These are phyloP conservation scores for Otus sunia DNA, from an alignment of 2,113 vertebrate species.

Conservation along the genomic window DNA sequence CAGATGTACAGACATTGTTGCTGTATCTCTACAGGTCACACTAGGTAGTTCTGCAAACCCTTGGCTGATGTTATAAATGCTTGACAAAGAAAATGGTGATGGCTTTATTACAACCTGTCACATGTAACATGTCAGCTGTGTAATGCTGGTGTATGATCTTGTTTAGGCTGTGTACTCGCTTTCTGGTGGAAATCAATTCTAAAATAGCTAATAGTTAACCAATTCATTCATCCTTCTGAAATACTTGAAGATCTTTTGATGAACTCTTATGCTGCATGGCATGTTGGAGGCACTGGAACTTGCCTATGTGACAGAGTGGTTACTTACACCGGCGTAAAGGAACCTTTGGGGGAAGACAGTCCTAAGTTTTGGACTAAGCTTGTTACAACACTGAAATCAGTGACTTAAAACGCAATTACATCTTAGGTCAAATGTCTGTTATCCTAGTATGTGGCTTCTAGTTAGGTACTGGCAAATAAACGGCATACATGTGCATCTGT, in stretches of 20 bases:
- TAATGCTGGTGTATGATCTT: fast-evolving
- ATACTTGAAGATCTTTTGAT: background rate
- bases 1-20: background rate
- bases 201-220: background rate
- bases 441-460: background rate
- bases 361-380: background rate
- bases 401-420: background rate
- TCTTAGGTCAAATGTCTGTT: background rate
- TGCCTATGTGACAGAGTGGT: background rate
- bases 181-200: background rate
- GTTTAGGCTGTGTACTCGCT: background rate
- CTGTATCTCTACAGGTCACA: background rate
- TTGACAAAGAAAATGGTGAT: background rate
- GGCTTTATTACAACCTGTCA: background rate
- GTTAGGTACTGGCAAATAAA: background rate
- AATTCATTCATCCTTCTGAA: background rate
- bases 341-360: background rate
- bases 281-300: background rate
- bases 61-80: background rate
- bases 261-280: fast-evolving
- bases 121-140: background rate
- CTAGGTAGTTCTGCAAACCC: background rate
- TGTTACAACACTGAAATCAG: background rate
- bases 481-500: fast-evolving
- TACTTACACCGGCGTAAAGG: background rate